Base-by-base conservation (phyloP, 2,888 invertebrate genomes). In the Caenorhabditis virilis region DNA sequence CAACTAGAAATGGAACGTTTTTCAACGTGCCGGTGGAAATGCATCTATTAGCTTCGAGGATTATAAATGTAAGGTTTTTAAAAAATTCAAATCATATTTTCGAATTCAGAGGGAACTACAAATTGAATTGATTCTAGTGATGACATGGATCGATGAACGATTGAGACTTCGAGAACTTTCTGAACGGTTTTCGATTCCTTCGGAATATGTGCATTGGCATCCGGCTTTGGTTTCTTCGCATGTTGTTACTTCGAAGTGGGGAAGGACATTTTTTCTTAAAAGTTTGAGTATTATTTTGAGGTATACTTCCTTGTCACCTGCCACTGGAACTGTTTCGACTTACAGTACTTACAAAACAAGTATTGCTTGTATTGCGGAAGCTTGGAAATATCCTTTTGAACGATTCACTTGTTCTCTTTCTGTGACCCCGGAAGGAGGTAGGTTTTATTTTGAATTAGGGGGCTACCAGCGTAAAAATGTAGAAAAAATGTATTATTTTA, bases 311-410 rank as follows among this genome's bases (percentile, higher is more conserved):
- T 16, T 66, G 16, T 56, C 60, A 2, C 66, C 66, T 3, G 42
- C 53, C 11, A 49, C 49, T 2, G 66, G 66, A 9, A 48, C 45
- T 13, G 15, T 66, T 25, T 46, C 49, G 42, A 60, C 45, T 46
- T 66, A 57, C 36, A 57, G 26, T 27, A 60, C 60, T 4, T 43
- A 57, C 13, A 66, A 60, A 35, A 50, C 50, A 11, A 45, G 50
- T 5, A 35, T 77, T 11, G 55, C 59, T 11, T 80, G 78, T 58
- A 50, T 42, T 20, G 66, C 65, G 18, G 69, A 74, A 13, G 61
- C 58, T 9, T 82, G 82, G 82, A 78, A 76, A 41, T 65, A 76
- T 43, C 82, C 81, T 1, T 82, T 82, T 66, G 76, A 78, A 51
- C 62, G 48, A 0, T 76, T 74, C 48, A 57, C 43, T 1, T 82